Evolutionary conservation across 2,797 vertebrate genomes (phyloP).

Genomic region (Sciurus vulgaris): DNA sequence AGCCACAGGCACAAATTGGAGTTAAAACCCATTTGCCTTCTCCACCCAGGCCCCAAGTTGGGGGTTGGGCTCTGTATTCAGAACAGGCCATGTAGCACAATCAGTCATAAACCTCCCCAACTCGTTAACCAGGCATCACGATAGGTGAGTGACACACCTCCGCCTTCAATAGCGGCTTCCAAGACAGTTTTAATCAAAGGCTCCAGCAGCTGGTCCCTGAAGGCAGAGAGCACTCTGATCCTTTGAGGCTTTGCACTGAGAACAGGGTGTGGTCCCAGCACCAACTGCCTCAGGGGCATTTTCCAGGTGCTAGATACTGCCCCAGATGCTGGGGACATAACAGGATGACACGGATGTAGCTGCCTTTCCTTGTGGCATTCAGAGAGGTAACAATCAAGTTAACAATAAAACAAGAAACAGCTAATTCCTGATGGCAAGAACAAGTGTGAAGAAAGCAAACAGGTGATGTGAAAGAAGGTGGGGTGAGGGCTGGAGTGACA

Average conservation of each 20-base stretch:
- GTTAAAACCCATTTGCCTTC: neutral
- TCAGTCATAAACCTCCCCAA: neutral
- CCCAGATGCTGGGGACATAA: neutral
- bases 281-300: neutral
- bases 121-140: neutral
- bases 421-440: neutral
- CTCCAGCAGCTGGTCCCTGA: too few relatives aligned
- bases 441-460: neutral
- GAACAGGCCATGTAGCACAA: fast-evolving
- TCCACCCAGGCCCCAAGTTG: neutral
- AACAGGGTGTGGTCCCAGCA: neutral
- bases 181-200: neutral
- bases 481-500: neutral
- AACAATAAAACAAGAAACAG: neutral
- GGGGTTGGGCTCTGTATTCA: fast-evolving
- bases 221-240: neutral
- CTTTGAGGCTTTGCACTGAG: neutral
- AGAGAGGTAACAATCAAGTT: neutral
- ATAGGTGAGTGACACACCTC: neutral
- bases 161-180: neutral
- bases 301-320: neutral
- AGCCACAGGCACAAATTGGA: neutral
- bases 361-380: neutral
- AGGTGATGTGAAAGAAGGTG: neutral
- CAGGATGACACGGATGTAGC: neutral